Evolutionary conservation across 2,113 vertebrate species (phyloP), one percentile per base, ranked within the genome.

Genomic region (Aleadryas rufinucha): DNA sequence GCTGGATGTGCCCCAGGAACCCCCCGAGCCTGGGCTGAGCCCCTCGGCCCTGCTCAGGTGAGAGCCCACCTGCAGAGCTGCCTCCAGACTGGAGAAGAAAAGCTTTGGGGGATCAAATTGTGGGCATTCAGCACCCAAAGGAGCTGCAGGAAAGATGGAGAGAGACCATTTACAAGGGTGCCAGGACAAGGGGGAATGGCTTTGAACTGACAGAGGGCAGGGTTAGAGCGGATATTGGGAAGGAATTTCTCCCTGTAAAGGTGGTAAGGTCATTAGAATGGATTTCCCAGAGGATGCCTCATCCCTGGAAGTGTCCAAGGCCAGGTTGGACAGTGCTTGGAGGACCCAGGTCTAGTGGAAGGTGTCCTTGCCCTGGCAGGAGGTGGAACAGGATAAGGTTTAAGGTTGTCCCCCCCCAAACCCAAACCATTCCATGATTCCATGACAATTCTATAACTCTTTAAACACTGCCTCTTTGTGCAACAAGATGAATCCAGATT

Each of bases 31-130:
- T 33, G 42, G 28, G 28, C 18, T 47, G 27, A 47, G 27, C 24
- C 7, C 15, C 28, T 49, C 11, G n/a, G 80, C 31, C 31, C 45
- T 2, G 8, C 45, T 57, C 70, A 75, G 60, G 60, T 75, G 52
- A 57, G 60, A 41, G 7, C 30, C 2, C 35, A 75, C 60, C 70
- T 66, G 83, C 24, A 76, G 35, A n/a, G 42, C 59, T 74, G 57
- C 28, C 39, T 18, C 47, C 13, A 61, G n/a, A n/a, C 39, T 47
- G 41, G 19, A 63, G 19, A 49, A 39, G 15, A 12, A 5, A 30
- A 1, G 1, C 27, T 45, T 28, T 13, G 39, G 39, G 19, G 21
- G 3, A 54, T 9, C 6, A 3, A 11, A 26, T 0, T 41, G 56
- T 22, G 37, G 11, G 22, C 17, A 9, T 6, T 4, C 47, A 37